Base-by-base conservation (phyloP, 2,797 vertebrate genomes). In the Artibeus lituratus region DNA sequence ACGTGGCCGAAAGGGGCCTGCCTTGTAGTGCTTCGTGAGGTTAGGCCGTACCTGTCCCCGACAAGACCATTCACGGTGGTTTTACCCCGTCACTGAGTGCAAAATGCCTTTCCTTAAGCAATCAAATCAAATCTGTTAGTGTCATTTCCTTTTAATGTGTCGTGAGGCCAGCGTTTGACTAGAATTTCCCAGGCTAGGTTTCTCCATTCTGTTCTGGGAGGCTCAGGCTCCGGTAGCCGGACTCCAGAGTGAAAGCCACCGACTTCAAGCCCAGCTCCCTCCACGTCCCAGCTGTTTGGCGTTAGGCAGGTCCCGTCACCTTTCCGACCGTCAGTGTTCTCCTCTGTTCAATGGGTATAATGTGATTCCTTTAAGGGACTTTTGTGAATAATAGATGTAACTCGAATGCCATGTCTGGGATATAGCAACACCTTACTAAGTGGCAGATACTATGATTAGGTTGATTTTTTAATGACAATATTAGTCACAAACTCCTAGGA, bases 131-230 rank as follows among this genome's bases (percentile, higher is more conserved):
- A 94, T 77, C 59, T 87, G 69, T 67, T 67, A 47, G 76, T 73
- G 86, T 80, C 86, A 89, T 90, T 87, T 95, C 86, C 90, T 97
- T 89, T 92, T 90, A 84, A 91, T 97, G 82, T 90, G 44, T 94
- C 82, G 85, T 90, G 90, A 84, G 94, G 69, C 96, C 82, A 91
- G 62, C 7, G 2, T 95, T 73, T 78, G 74, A 94, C 92, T 87
- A 80, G 29, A 72, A 65, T 95, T 90, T 94, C 92, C 74, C 67
- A 81, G 80, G 39, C 80, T 91, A 3, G 18, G n/a, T 72, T 94
- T 87, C 87, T 90, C 62, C 65, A 47, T 32, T 76, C 35, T 93
- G 69, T 49, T 65, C 67, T n/a, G n/a, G 74, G 55, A 91, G 59
- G 18, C 42, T 6, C 7, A 19, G 49, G 47, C 35, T 49, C 76